Evolutionary conservation across 2,113 vertebrate genomes (phyloP), one percentile per base, ranked within the genome.

Genomic region (Pyxicephalus adspersus): DNA sequence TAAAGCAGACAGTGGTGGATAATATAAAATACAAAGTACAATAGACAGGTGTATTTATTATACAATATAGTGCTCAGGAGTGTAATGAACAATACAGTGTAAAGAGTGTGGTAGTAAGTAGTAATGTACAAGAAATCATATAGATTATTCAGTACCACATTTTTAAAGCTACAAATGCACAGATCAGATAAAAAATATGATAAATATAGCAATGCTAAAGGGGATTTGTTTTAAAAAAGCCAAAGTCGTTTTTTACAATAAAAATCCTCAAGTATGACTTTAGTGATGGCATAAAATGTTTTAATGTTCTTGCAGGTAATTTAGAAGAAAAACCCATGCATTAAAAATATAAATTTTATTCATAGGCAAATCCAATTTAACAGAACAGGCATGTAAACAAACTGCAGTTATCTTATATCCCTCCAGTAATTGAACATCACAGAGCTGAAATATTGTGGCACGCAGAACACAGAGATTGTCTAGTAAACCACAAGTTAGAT

Each of bases 321-420:
- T 76, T 76, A 64, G 31, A 16, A 8, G 3, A 52, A 54, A 52
- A 23, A 23, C 19, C 9, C 52, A 77, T 65, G 65, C 64, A 65
- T 64, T 23, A 64, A 51, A 76, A 54, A 31, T 64, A 19, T 50
- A 64, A 64, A 64, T 64, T 65, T 77, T 54, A 77, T 77, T 77
- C 26, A 28, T 77, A 52, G 28, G 61, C 38, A 65, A 77, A 77
- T 77, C 75, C 75, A 77, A 77, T 77, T 77, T 77, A 77, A 77
- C 61, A 17, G 45, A 52, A 7, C 26, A 77, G 45, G 45, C 75
- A 65, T 65, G 38, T 77, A 64, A 64, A 77, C 75, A 77, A 77
- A 77, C 28, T 64, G 38, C 25, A 29, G 38, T 38, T 64, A 64
- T 77, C 58, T 77, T 54, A 52, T 64, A 65, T 64, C 28, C 55